Percentiles rank a stretch among this genome's conserved stretches.
Conservation (phyloP, 2,113 vertebrate genomes). For the Carassius gibelio region DNA sequence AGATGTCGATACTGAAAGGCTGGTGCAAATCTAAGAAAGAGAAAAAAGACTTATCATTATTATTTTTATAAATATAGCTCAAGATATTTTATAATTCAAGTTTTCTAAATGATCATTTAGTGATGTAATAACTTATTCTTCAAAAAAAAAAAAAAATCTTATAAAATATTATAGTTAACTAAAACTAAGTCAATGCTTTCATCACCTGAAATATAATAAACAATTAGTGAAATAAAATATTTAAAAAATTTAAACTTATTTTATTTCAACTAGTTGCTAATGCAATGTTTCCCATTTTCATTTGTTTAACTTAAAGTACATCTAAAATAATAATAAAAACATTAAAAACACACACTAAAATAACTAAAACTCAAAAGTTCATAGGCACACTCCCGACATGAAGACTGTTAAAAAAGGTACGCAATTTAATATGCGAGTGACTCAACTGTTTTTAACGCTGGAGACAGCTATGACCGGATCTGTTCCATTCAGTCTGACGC, state of each 20-base stretch:
- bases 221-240: too few relatives aligned
- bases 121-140: not conserved
- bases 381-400: too few relatives aligned
- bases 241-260: too few relatives aligned
- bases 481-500: constrained; percentile 90
- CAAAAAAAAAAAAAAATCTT: not conserved
- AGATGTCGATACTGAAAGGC: constrained; percentile 96
- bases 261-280: too few relatives aligned
- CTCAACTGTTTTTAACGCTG: constrained; percentile 84
- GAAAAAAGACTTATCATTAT: not conserved
- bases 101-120: not conserved
- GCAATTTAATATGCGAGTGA: constrained; percentile 20
- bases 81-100: not conserved
- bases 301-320: too few relatives aligned
- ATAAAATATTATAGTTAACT: too few relatives aligned
- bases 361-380: too few relatives aligned
- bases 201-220: not conserved
- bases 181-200: not conserved
- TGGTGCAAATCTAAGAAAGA: constrained; percentile 80
- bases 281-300: too few relatives aligned
- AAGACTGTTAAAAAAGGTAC: too few relatives aligned
- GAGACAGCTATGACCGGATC: constrained; percentile 86
- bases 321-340: too few relatives aligned
- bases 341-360: too few relatives aligned
- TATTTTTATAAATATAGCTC: too few relatives aligned